Percentiles rank a stretch among this genome's conserved stretches.
phyloP scores from a whole-genome alignment of 1,140 invertebrate genomes.

The Phthorimaea operculella region DNA sequence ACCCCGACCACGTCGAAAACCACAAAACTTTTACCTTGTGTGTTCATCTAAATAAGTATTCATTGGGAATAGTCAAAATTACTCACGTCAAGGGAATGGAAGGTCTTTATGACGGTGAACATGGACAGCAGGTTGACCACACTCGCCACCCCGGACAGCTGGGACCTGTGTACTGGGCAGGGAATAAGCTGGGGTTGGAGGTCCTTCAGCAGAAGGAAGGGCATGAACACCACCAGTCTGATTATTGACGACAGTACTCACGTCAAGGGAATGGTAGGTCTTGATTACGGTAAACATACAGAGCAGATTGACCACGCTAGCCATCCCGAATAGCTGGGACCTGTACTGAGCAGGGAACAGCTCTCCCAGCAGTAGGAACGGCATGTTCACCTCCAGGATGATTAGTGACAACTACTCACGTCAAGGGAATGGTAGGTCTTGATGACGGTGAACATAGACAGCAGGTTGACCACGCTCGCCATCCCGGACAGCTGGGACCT shows the following conservation, averaged over 20 bases:
- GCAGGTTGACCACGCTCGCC: constrained; percentile 81
- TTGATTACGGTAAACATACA: constrained; percentile 88
- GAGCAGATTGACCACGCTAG: constrained; percentile 81
- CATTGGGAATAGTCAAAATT: no score
- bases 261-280: constrained; percentile 63
- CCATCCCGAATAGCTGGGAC: constrained; percentile 78
- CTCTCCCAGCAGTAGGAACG: constrained; percentile 82
- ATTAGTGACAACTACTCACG: no score
- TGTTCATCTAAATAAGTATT: no score
- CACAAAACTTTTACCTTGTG: no score
- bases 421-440: constrained; percentile 69
- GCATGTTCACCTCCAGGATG: constrained; percentile 84
- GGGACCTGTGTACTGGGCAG: constrained; percentile 79
- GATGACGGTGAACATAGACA: constrained; percentile 86
- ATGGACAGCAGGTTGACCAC: constrained; percentile 83
- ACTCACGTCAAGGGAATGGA: constrained; percentile 61
- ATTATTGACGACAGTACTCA: no score
- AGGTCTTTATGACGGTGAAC: constrained; percentile 84
- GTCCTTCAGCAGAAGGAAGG: constrained; percentile 82
- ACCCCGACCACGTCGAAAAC: no score
- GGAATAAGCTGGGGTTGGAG: no score
- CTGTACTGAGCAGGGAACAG: constrained; percentile 80
- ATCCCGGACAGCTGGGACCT: constrained; percentile 80
- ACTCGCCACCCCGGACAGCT: constrained; percentile 78
- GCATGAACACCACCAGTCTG: no score